These are phyloP conservation scores for Drosophila lini DNA, from an alignment of 1,140 invertebrate species.

Conservation along the genomic window DNA sequence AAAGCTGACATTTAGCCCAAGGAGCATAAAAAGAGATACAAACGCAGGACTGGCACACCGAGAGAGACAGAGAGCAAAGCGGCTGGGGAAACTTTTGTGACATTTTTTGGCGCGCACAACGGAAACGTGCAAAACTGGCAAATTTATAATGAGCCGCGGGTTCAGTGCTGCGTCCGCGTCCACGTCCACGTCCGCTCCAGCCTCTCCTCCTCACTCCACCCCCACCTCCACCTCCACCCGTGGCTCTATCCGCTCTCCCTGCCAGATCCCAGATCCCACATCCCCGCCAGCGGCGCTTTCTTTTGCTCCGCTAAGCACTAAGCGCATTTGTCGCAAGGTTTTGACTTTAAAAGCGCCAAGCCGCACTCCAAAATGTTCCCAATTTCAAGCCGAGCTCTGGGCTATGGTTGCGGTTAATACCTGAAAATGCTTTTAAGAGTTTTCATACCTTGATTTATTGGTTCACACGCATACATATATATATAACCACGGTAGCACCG, in stretches of 20 bases:
- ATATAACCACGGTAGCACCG: conserved; percentile 15
- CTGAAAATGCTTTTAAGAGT: conserved; percentile 78
- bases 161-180: conserved; percentile 55
- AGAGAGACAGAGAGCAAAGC: conserved; percentile 5
- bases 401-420: conserved; percentile 59
- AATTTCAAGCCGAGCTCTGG: conserved; percentile 26
- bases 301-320: conserved; percentile 75
- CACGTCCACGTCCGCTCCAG: conserved; percentile 24
- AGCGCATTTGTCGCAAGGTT: conserved; percentile 69
- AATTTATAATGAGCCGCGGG: conserved; percentile 80
- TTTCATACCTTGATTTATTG: conserved; percentile 78
- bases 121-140: conserved; percentile 82
- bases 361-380: conserved; percentile 58
- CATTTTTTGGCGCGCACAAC: conserved; percentile 79
- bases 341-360: conserved; percentile 52
- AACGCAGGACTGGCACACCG: conserved; percentile 30
- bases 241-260: conserved; percentile 7
- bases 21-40: conserved; percentile 64
- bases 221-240: neutral
- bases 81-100: conserved; percentile 72
- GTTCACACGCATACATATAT: conserved; percentile 15
- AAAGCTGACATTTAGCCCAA: conserved; percentile 82
- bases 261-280: conserved; percentile 10
- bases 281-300: conserved; percentile 68
- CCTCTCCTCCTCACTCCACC: conserved; percentile 1